Percentiles rank a stretch among this genome's conserved stretches.
Conservation (phyloP, 2,888 invertebrate species). For the Orchestes rusci region DNA sequence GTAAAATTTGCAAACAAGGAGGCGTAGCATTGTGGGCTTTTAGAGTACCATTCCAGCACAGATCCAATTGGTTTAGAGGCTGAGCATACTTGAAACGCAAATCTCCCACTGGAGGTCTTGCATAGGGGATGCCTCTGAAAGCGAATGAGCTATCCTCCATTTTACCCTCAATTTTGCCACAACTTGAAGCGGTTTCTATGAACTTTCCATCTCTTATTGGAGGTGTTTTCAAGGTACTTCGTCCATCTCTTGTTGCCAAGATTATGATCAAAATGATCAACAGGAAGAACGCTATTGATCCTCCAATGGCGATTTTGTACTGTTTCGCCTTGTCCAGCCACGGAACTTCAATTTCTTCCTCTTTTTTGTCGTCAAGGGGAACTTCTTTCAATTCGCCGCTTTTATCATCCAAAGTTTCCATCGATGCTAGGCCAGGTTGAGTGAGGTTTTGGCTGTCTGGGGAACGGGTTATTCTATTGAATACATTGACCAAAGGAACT, state of each 20-base stretch:
- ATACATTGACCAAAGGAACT: slow-evolving; percentile 53
- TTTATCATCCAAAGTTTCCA: slow-evolving; percentile 75
- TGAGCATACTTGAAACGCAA: slow-evolving; percentile 66
- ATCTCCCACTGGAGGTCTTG: slow-evolving; percentile 61
- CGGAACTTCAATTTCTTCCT: slow-evolving; percentile 39
- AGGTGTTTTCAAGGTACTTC: slow-evolving; percentile 44
- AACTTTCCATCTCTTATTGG: slow-evolving; percentile 66
- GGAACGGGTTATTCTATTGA: slow-evolving; percentile 45
- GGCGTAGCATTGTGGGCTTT: slow-evolving; percentile 60
- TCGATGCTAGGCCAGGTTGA: slow-evolving; percentile 68
- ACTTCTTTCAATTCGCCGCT: slow-evolving; percentile 65
- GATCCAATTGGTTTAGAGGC: slow-evolving; percentile 56
- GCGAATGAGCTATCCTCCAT: slow-evolving; percentile 69
- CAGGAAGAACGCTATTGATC: slow-evolving; percentile 53
- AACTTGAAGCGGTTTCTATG: slow-evolving; percentile 65
- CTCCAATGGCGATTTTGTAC: slow-evolving; percentile 58
- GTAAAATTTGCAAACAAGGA: slow-evolving; percentile 63
- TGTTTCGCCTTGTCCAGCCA: slow-evolving; percentile 54
- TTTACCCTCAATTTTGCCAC: slow-evolving; percentile 72
- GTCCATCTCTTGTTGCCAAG: slow-evolving; percentile 54
- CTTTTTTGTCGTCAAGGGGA: slow-evolving; percentile 56
- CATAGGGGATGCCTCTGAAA: slow-evolving; percentile 78
- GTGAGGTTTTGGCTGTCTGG: slow-evolving; percentile 24
- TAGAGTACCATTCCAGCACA: slow-evolving; percentile 74
- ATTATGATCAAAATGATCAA: slow-evolving; percentile 57